Evolutionary conservation across 1,140 invertebrate genomes (phyloP).

Genomic region (Orius insidiosus): DNA sequence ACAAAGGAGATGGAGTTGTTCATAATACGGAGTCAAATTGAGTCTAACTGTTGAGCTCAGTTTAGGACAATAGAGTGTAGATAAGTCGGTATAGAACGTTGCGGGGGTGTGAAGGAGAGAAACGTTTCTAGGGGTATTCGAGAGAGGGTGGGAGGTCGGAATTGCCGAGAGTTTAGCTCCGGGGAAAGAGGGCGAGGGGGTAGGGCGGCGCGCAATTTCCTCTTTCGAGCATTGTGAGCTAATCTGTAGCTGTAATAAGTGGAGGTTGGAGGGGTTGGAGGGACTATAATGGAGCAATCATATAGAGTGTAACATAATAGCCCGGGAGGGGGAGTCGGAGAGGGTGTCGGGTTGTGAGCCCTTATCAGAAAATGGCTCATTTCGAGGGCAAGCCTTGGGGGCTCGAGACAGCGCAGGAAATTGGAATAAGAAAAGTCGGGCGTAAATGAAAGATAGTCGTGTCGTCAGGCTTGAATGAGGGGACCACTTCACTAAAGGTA

Average conservation of each 20-base stretch:
- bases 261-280: slow-evolving; percentile 2
- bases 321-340: neutral
- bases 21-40: no score
- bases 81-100: no score
- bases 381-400: slow-evolving; percentile 5
- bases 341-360: slow-evolving; percentile 7
- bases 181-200: neutral
- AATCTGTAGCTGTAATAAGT: slow-evolving; percentile 15
- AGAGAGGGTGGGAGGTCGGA: no score
- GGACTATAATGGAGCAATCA: slow-evolving; percentile 20
- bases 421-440: slow-evolving; percentile 23
- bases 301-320: slow-evolving; percentile 22
- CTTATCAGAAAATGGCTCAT: slow-evolving; percentile 20
- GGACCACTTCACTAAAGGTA: slow-evolving; percentile 18
- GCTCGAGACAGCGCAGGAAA: slow-evolving; percentile 20
- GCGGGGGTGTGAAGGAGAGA: no score
- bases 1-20: no score
- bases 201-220: slow-evolving; percentile 6
- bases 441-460: slow-evolving; percentile 23
- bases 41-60: no score
- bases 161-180: no score
- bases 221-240: slow-evolving; percentile 12
- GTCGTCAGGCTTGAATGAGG: slow-evolving; percentile 5
- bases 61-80: no score
- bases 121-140: no score